Conservation (phyloP, 2,113 vertebrate species). For the Chaenocephalus aceratus region DNA sequence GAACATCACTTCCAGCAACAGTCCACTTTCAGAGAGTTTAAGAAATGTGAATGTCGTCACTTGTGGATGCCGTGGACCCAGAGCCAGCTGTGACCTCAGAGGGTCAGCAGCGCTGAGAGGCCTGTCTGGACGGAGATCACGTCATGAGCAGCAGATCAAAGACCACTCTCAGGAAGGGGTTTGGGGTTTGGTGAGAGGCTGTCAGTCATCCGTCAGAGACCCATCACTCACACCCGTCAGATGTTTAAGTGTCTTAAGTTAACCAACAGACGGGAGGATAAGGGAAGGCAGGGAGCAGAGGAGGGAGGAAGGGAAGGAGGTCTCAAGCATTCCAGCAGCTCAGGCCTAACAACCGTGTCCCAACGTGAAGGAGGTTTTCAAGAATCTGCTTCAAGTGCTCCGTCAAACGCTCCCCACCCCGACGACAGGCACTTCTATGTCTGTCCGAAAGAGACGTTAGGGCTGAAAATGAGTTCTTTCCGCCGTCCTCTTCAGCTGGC, state of each 20-base stretch:
- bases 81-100: conserved; percentile 47
- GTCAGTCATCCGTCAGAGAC: conserved; percentile 65
- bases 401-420: conserved; percentile 3
- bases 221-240: conserved; percentile 36
- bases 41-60: conserved; percentile 38
- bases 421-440: conserved; percentile 11
- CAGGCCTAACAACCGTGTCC: conserved; percentile 40
- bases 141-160: conserved; percentile 55
- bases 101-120: conserved; percentile 44
- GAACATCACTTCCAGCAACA: neutral
- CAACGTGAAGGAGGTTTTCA: conserved; percentile 62
- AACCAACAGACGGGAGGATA: conserved; percentile 25
- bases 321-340: conserved; percentile 62
- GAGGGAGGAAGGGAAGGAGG: conserved; percentile 3
- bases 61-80: conserved; percentile 8
- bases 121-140: conserved; percentile 22
- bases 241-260: conserved; percentile 42
- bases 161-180: conserved; percentile 21
- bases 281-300: neutral
- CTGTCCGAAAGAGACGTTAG: conserved; percentile 11
- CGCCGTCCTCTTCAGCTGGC: conserved; percentile 4
- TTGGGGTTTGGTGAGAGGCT: conserved; percentile 11
- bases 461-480: conserved; percentile 17
- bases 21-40: conserved; percentile 5
- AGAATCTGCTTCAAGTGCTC: conserved; percentile 51